Evolutionary conservation across 2,888 invertebrate species (phyloP).

Genomic region (Amblyjoppa fuscipennis): DNA sequence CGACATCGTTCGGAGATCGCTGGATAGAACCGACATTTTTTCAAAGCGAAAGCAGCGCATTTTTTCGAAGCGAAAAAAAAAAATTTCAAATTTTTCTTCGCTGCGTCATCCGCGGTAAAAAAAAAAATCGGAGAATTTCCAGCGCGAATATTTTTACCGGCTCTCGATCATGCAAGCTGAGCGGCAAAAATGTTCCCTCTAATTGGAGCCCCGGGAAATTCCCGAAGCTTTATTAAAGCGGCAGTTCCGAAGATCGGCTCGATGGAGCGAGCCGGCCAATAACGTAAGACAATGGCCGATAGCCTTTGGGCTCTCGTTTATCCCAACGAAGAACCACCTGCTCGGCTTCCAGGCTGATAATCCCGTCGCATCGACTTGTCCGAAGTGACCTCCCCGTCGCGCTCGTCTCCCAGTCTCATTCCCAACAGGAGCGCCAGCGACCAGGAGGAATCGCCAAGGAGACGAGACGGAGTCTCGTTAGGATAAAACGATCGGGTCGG

Average conservation of each 20-base stretch:
- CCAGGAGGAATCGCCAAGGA: background rate
- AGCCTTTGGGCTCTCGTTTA: slow-evolving; percentile 13
- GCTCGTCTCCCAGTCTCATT: background rate
- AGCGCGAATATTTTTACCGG: slow-evolving; percentile 30
- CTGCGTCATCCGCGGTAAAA: background rate
- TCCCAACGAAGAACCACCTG: background rate
- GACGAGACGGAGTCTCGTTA: slow-evolving; percentile 11
- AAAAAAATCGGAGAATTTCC: background rate
- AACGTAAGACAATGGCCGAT: background rate
- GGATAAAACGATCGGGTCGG: slow-evolving; percentile 37
- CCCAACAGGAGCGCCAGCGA: background rate
- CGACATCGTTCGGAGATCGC: background rate
- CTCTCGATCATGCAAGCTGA: slow-evolving; percentile 22
- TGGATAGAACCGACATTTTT: no score
- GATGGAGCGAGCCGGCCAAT: background rate
- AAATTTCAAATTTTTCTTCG: no score
- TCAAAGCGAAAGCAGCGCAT: no score
- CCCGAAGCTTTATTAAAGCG: slow-evolving; percentile 6
- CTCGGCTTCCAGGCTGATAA: background rate
- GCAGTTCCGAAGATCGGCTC: background rate
- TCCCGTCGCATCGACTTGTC: slow-evolving; percentile 35
- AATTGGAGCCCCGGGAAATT: slow-evolving; percentile 39
- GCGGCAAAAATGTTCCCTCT: background rate
- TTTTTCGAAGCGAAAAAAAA: no score
- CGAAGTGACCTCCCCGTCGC: slow-evolving; percentile 4